Base-by-base conservation (phyloP, 2,113 vertebrate genomes). In the Myrmecobius fasciatus region DNA sequence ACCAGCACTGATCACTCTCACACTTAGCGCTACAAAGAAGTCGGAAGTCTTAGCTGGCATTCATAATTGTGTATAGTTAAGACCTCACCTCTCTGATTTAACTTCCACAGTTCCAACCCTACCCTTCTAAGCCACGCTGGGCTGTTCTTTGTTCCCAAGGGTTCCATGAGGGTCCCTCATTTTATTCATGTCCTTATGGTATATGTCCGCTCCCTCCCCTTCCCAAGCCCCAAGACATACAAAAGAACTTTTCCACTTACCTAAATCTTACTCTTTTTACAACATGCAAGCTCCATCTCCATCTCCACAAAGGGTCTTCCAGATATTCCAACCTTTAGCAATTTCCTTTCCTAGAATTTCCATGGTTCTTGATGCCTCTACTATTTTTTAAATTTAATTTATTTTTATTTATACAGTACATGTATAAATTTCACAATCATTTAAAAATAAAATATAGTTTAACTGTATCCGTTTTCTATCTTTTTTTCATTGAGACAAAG, bases 361-460 rank as follows among this genome's bases (percentile, higher is more conserved):
- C 22, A 20, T 83, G n/a, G 20, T 20, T 24, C 67, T 75, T 75
- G 5, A 36, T 75, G 14, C 60, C 36, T n/a, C 11, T 67, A 36
- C 7, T 49, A 8, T 49, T 49, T 49, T 49, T 51, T 51, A 95
- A 93, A 92, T 97, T 97, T 97, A 97, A 98, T 91, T 93, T 91
- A 95, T 92, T 97, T 97, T 97, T 97, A 96, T 95, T 98, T 96
- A 89, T 94, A 60, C 6, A 95, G 46, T 96, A 93, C 98, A 97
- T 95, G 91, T 90, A n/a, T n/a, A n/a, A 95, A 95, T 93, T 96
- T 94, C 83, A 98, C 92, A 98, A 96, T 97, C 94, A 96, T 92
- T 95, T 93, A 49, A 93, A 88, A 97, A 96, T 97, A 97, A 95
- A 96, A 94, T 83, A 83, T 83, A 43, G 91, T 53, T 94, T 96